Conservation (phyloP, 2,888 invertebrate genomes). For the Invenusta paracnida region DNA sequence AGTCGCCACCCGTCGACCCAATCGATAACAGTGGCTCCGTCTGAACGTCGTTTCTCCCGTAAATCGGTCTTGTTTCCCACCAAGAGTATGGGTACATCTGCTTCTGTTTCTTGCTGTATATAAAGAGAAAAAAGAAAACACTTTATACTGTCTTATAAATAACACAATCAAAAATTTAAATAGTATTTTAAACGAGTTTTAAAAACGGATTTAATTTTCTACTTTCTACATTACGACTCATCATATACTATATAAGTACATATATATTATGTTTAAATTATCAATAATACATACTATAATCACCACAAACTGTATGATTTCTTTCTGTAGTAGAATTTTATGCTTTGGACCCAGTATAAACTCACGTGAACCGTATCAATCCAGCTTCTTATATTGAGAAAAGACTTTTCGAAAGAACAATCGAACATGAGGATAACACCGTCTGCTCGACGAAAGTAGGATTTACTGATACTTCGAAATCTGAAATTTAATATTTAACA, state of each 20-base stretch:
- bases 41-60: constrained; percentile 57
- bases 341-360: too few relatives aligned
- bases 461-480: constrained; percentile 66
- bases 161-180: too few relatives aligned
- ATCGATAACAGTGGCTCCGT: constrained; percentile 48
- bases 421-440: constrained; percentile 67
- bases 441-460: constrained; percentile 67
- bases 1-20: constrained; percentile 35
- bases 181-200: too few relatives aligned
- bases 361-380: constrained; percentile 64
- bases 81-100: constrained; percentile 65
- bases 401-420: constrained; percentile 65
- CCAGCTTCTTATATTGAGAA: constrained; percentile 66
- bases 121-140: too few relatives aligned
- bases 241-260: too few relatives aligned
- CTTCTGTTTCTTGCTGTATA: constrained; percentile 63
- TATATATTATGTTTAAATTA: too few relatives aligned
- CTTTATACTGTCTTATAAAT: too few relatives aligned
- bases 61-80: constrained; percentile 66
- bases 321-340: neutral
- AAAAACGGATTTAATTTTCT: too few relatives aligned
- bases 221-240: too few relatives aligned
- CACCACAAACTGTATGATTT: too few relatives aligned
- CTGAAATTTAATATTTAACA: too few relatives aligned
- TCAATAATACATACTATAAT: too few relatives aligned